Evolutionary conservation across 1,140 invertebrate genomes (phyloP).

Genomic region (Acyrthosiphon pisum): DNA sequence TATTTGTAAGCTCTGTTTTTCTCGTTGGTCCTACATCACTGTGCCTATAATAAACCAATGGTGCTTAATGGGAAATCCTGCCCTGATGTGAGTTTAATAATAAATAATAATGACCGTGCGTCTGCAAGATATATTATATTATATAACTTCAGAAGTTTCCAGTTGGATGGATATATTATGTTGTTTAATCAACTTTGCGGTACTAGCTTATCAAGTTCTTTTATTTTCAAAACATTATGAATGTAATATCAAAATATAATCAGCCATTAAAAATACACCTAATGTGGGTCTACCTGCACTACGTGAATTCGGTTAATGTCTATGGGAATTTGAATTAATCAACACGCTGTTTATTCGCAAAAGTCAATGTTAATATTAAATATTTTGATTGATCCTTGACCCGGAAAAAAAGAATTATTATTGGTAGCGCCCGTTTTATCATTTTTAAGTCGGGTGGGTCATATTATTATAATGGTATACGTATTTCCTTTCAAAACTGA

Average conservation of each 20-base stretch:
- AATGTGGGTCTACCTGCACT: neutral
- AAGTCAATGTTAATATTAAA: conserved; percentile 3
- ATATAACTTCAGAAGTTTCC: neutral
- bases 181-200: neutral
- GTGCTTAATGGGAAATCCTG: too few species aligned
- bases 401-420: conserved; percentile 17
- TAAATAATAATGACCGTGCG: too few species aligned
- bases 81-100: too few species aligned
- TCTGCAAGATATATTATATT: too few species aligned
- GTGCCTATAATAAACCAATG: too few species aligned
- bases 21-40: too few species aligned
- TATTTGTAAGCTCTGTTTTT: too few species aligned
- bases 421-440: conserved; percentile 8
- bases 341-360: neutral
- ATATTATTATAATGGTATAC: neutral
- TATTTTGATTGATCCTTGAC: conserved; percentile 28
- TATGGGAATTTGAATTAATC: neutral
- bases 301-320: neutral
- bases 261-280: neutral
- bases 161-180: neutral
- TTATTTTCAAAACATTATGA: neutral
- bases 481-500: conserved; percentile 3
- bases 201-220: neutral
- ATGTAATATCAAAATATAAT: neutral
- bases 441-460: conserved; percentile 14